Base-by-base conservation (phyloP, 2,113 vertebrate species). In the Panurus biarmicus region DNA sequence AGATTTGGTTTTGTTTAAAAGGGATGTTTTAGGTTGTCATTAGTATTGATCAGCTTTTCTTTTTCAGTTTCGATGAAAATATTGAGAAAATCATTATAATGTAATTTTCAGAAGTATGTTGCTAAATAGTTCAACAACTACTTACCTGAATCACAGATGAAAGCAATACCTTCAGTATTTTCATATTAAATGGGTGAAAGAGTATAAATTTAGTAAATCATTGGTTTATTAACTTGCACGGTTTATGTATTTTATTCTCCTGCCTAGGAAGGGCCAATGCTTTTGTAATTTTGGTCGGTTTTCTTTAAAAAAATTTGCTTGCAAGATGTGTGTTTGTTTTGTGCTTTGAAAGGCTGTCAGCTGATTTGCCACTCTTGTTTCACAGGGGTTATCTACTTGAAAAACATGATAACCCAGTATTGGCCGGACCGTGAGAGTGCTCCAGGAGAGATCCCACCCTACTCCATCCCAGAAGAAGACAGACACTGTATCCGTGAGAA, bases 381-480 rank as follows among this genome's bases (percentile, higher is more conserved):
- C 83, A 71, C 90, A 99, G 99, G 99, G 96, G 99, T 99, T 97
- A 99, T 99, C 97, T 99, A 99, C 98, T 98, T 99, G 96, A 99
- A 99, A 97, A 99, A 99, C 97, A 99, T 99, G 98, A 98, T 99
- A 97, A 99, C 99, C 58, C 99, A 99, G 94, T 99, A 99, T 96
- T 99, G 99, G 99, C 99, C 98, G 29, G 98, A 99, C 97, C 99
- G 98, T 50, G 99, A 99, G 71, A 97, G 97, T 90, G 96, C 98
- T 56, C 97, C 98, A 67, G 98, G 98, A 81, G 99, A 99, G 96
- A 97, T 98, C 12, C 98, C 98, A 42, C 97, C 98, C 92, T 99
- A 98, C 80, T 99, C 98, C 95, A 99, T 99, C 97, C 99, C 99
- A 3, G 99, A 99, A 50, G 99, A 98, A 97, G 99, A 99, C 72